Evolutionary conservation across 2,797 vertebrate species (phyloP).

Genomic region (Trematocara caparti): DNA sequence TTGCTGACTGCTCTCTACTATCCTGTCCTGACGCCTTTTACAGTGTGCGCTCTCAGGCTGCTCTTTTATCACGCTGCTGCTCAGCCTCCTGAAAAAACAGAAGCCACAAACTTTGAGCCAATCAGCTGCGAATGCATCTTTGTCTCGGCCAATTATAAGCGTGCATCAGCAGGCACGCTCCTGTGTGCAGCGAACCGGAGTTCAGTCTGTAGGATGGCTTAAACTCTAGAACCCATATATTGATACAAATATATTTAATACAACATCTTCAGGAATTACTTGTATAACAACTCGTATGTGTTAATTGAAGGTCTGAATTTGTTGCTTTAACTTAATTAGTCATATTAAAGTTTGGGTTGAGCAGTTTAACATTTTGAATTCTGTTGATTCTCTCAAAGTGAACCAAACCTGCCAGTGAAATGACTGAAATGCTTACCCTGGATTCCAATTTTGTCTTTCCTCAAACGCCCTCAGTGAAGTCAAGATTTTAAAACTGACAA

Average conservation of each 20-base stretch:
- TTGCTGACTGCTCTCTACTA: not conserved
- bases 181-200: not conserved
- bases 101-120: slow-evolving; percentile 33
- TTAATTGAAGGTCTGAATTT: not conserved
- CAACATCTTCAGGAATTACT: not conserved
- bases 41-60: not conserved
- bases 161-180: not conserved
- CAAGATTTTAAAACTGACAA: not conserved
- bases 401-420: not conserved
- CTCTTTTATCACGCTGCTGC: slow-evolving; percentile 6
- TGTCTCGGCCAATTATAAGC: slow-evolving; percentile 32
- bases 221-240: not conserved
- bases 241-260: not conserved
- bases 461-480: not conserved
- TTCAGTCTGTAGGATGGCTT: not conserved
- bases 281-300: not conserved
- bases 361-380: not conserved
- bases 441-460: not conserved
- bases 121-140: slow-evolving; percentile 25
- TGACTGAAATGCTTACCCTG: not conserved
- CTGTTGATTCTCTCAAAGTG: not conserved
- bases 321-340: not conserved
- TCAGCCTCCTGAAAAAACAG: not conserved
- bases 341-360: not conserved
- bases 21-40: not conserved